Conservation (phyloP, 2,113 vertebrate genomes). For the Microtus pennsylvanicus region DNA sequence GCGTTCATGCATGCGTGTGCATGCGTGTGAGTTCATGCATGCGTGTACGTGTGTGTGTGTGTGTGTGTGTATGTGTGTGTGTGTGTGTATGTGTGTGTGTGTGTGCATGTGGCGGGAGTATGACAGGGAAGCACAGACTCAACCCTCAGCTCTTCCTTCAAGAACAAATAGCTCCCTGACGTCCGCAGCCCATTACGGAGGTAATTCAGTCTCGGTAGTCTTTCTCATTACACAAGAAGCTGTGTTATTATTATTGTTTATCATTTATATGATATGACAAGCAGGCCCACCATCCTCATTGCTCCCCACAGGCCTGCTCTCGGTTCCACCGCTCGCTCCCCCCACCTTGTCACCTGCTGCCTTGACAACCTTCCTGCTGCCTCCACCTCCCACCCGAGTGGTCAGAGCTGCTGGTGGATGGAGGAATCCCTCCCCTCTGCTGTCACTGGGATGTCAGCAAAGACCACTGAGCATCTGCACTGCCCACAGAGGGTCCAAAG, state of each 20-base stretch:
- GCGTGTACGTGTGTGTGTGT: background rate
- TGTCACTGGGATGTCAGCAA: fast-evolving
- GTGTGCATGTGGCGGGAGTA: background rate
- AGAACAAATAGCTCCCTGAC: constrained; percentile 70
- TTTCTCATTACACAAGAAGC: constrained; percentile 56
- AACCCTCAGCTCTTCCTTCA: constrained; percentile 65
- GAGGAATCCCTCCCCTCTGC: too few species aligned
- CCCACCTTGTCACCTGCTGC: background rate
- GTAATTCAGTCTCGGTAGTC: constrained; percentile 57
- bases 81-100: background rate
- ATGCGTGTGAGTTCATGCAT: too few species aligned
- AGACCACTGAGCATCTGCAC: fast-evolving
- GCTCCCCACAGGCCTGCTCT: background rate
- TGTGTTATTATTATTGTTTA: constrained; percentile 74
- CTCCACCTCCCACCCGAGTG: background rate
- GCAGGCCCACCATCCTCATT: background rate
- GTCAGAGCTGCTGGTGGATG: too few species aligned
- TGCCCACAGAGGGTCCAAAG: fast-evolving
- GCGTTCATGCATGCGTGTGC: too few species aligned
- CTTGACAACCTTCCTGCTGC: background rate
- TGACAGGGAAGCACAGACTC: background rate
- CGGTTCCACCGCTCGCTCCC: fast-evolving
- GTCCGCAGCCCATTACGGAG: constrained; percentile 61
- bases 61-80: background rate
- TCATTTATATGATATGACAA: constrained; percentile 49